phyloP scores from a whole-genome alignment of 2,113 vertebrate species.

The Tichodroma muraria region DNA sequence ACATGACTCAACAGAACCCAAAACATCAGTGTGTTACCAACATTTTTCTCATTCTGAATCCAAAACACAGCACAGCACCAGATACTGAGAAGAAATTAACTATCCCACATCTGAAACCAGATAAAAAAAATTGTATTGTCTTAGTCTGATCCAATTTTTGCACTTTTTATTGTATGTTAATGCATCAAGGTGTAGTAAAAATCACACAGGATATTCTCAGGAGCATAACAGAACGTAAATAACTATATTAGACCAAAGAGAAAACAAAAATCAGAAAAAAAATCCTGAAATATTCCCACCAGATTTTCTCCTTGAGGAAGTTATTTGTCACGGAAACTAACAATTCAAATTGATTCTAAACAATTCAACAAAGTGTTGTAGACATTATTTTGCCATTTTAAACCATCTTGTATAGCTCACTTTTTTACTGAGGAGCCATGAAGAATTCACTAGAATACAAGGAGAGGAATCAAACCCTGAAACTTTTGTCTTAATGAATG shows the following conservation, averaged over 20 bases:
- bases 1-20: neutral
- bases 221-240: neutral
- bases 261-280: neutral
- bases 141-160: neutral
- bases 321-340: neutral
- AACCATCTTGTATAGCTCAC: neutral
- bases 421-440: neutral
- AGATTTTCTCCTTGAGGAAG: neutral
- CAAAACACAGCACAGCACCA: neutral
- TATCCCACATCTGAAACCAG: neutral
- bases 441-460: neutral
- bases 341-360: neutral
- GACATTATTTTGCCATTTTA: neutral
- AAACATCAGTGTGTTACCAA: neutral
- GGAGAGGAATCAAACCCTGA: neutral
- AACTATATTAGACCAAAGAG: neutral
- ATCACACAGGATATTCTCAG: neutral
- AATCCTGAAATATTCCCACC: accelerated
- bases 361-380: neutral
- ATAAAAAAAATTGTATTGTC: neutral
- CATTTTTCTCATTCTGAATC: neutral
- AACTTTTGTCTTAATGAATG: neutral
- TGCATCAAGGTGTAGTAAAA: neutral
- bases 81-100: neutral
- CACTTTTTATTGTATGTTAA: neutral